Evolutionary conservation across 2,888 invertebrate genomes (phyloP).

Genomic region (Xestia ashworthii): DNA sequence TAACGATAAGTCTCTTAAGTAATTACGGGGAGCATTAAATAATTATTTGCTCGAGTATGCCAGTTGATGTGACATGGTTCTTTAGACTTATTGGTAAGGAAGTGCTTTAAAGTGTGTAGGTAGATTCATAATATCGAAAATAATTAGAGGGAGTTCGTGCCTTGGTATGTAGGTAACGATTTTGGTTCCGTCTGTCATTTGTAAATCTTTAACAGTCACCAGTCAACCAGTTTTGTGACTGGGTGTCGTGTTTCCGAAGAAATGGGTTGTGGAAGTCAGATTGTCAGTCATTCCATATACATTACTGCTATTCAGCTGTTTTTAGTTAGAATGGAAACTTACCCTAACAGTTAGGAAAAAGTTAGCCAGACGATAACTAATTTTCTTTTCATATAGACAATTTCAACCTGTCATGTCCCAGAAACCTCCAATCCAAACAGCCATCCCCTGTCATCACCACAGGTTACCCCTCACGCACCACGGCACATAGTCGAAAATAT

Average conservation of each 20-base stretch:
- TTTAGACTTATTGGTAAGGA: not conserved
- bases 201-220: not conserved
- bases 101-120: not conserved
- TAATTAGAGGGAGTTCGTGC: not conserved
- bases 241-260: no score
- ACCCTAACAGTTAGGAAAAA: no score
- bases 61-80: not conserved
- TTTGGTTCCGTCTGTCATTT: not conserved
- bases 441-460: not conserved
- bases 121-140: not conserved
- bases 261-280: no score
- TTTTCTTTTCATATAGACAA: no score
- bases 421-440: not conserved
- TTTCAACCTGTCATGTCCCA: no score
- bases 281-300: no score
- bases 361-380: no score
- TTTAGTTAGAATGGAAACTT: no score
- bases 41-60: slow-evolving; percentile 2
- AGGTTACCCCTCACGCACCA: slow-evolving; percentile 20
- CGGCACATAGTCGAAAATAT: slow-evolving; percentile 58
- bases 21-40: slow-evolving; percentile 26
- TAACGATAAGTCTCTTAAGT: slow-evolving; percentile 36
- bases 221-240: no score
- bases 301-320: no score
- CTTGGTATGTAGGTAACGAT: not conserved